These are phyloP conservation scores for Centropyge bicolor DNA, from an alignment of 2,797 vertebrate genomes.

Conservation along the genomic window DNA sequence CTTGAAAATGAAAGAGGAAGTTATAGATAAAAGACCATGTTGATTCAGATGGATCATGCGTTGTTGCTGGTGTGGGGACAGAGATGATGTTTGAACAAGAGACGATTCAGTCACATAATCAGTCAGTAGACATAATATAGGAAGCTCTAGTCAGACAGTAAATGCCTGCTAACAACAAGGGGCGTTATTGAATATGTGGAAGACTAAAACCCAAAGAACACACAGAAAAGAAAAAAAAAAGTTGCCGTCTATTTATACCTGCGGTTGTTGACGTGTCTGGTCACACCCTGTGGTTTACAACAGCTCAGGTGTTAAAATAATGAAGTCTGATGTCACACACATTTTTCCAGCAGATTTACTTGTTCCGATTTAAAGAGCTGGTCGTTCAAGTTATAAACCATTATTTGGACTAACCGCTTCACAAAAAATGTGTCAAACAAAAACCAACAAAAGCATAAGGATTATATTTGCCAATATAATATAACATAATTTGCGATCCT, in stretches of 20 bases:
- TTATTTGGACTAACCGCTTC: neutral
- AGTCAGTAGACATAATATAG: neutral
- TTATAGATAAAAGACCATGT: neutral
- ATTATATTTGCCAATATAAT: too few species aligned
- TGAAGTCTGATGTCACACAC: neutral
- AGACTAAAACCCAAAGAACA: neutral
- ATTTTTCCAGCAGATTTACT: slow-evolving; percentile 39
- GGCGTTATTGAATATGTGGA: neutral
- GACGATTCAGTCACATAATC: neutral
- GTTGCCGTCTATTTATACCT: slow-evolving; percentile 57
- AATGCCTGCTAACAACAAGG: neutral
- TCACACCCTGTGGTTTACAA: slow-evolving; percentile 37
- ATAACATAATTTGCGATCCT: too few species aligned
- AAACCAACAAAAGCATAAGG: neutral
- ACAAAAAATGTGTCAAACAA: neutral
- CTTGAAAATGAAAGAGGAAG: slow-evolving; percentile 3
- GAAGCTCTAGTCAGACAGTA: neutral
- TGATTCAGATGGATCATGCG: neutral
- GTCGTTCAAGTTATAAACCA: slow-evolving; percentile 10
- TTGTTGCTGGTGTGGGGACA: neutral
- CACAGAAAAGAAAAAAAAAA: neutral
- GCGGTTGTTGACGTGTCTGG: neutral
- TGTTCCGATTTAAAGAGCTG: slow-evolving; percentile 33
- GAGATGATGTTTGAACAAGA: neutral
- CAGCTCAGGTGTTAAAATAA: slow-evolving; percentile 8